Base-by-base conservation (phyloP, 2,888 invertebrate species). In the Andrena flavipes region DNA sequence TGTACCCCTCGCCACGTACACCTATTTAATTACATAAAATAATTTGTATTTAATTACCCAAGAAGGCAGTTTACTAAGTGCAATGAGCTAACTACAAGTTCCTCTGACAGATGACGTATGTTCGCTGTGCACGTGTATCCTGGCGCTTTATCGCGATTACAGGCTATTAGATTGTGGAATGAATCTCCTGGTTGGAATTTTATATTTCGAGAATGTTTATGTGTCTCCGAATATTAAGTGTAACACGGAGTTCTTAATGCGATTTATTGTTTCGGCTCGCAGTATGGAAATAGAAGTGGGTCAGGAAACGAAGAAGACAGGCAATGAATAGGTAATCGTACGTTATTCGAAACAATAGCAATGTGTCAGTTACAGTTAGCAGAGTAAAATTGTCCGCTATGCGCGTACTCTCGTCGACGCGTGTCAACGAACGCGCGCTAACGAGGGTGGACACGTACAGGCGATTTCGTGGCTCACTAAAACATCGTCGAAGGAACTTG, bases 11-110 rank as follows among this genome's bases (percentile, higher is more conserved):
- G 48, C 62, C 23, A 74, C 60, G 56, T 42, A 49, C 67, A 49
- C 5, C 74, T 59, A 54, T 59, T 77, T 77, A 84, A 83, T 83
- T 83, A 74, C 74, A 56, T 56, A 49, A 76, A 72, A 83, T 83
- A 82, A 82, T 77, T 82, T 82, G 83, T 82, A 84, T 48, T 71
- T 71, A 74, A 82, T 84, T 77, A 82, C 30, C 23, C 33, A 5
- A n/a, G 20, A 49, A 20, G 42, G 35, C 8, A 49, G 23, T 13
- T 62, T 48, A 29, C 72, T 69, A 68, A 74, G 33, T 8, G 77
- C 77, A 26, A 78, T 49, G 33, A 60, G 48, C 23, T 51, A 68
- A 23, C 74, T 69, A 72, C 68, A 75, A 64, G 51, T 54, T 49
- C 5, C 3, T 26, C 16, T 35, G 83, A 63, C 82, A 71, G 71